Evolutionary conservation across 2,113 vertebrate species (phyloP).

Genomic region (Grantiella picta): DNA sequence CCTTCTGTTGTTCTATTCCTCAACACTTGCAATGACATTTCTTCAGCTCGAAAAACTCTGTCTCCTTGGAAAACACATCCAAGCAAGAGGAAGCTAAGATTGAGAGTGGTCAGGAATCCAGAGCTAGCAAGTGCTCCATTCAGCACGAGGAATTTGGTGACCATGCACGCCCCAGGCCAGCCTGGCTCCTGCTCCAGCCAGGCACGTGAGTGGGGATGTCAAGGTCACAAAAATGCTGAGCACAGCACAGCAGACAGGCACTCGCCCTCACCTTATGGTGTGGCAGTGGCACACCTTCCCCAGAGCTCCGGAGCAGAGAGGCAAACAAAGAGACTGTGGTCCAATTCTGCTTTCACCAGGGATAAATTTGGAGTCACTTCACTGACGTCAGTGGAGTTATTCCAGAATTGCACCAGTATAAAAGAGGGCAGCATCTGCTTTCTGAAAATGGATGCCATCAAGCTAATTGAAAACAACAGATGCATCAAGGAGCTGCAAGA

Average conservation of each 20-base stretch:
- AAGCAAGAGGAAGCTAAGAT: neutral
- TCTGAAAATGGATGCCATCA: conserved; percentile 72
- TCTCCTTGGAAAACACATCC: neutral
- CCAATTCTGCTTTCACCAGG: neutral
- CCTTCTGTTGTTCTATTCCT: neutral
- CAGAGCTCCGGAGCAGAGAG: neutral
- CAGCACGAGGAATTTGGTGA: neutral
- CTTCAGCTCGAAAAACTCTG: neutral
- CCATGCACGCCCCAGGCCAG: neutral
- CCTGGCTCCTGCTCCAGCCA: neutral
- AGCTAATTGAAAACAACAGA: conserved; percentile 64
- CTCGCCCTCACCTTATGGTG: neutral
- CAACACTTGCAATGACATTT: neutral
- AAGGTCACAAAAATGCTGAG: neutral
- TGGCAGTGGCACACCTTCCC: neutral
- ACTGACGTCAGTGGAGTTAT: conserved; percentile 52
- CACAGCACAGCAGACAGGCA: neutral
- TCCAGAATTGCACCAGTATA: conserved; percentile 31
- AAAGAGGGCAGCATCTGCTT: conserved; percentile 67
- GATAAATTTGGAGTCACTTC: conserved; percentile 62
- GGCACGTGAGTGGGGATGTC: neutral
- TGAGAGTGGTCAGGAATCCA: neutral
- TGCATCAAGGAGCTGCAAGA: conserved; percentile 52
- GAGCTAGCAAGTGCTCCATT: neutral
- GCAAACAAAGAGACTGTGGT: neutral